Evolutionary conservation across 2,797 vertebrate species (phyloP).

Genomic region (Microctenopoma stevenorrisi): DNA sequence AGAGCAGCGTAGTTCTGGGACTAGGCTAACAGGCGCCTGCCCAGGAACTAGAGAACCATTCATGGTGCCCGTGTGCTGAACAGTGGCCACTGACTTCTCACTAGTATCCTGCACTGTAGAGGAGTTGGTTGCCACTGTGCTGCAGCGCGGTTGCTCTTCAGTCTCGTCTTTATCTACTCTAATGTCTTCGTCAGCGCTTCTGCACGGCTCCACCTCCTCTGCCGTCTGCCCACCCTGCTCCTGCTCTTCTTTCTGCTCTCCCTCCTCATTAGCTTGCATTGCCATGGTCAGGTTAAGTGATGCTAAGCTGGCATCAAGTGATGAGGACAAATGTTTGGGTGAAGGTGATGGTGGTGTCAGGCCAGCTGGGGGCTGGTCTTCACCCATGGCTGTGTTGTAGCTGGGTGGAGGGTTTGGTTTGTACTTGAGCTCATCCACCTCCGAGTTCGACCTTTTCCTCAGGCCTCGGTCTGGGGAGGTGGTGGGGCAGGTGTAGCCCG

Average conservation of each 20-base stretch:
- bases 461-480: conserved; percentile 89
- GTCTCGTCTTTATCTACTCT: conserved; percentile 38
- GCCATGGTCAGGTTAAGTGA: conserved; percentile 75
- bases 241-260: conserved; percentile 24
- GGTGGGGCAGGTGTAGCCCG: conserved; percentile 78
- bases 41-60: conserved; percentile 79
- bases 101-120: conserved; percentile 55
- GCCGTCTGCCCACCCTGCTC: conserved; percentile 12
- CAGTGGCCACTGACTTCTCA: conserved; percentile 49
- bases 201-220: conserved; percentile 22
- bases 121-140: conserved; percentile 23
- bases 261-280: conserved; percentile 58
- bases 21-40: conserved; percentile 46
- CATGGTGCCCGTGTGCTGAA: conserved; percentile 78
- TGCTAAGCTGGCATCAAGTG: conserved; percentile 82
- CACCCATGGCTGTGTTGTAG: conserved; percentile 79
- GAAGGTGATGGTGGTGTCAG: conserved; percentile 54
- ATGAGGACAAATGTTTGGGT: conserved; percentile 79
- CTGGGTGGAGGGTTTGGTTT: conserved; percentile 87
- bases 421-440: conserved; percentile 87
- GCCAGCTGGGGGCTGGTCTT: conserved; percentile 44
- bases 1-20: conserved; percentile 84
- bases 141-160: conserved; percentile 36
- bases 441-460: conserved; percentile 89
- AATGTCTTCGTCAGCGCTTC: conserved; percentile 17